These are phyloP conservation scores for Brenthis hecate DNA, from an alignment of 2,888 invertebrate genomes.

Conservation along the genomic window DNA sequence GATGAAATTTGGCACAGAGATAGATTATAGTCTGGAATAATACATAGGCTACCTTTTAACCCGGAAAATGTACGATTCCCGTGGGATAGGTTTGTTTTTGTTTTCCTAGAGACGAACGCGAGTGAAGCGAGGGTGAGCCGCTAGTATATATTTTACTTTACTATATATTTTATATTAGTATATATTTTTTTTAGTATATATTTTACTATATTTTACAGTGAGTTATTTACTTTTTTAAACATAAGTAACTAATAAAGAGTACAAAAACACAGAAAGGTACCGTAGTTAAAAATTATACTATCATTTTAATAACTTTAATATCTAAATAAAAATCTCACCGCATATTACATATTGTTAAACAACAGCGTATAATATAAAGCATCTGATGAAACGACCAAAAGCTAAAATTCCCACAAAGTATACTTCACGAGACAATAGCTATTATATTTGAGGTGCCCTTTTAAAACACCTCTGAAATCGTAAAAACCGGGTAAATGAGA, in stretches of 20 bases:
- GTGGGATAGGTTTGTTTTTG: too few species aligned
- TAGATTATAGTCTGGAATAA: too few species aligned
- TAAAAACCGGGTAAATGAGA: slow-evolving; percentile 69
- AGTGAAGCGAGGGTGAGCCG: too few species aligned
- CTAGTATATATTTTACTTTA: too few species aligned
- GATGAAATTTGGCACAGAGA: too few species aligned
- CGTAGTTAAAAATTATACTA: background rate
- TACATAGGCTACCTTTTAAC: too few species aligned
- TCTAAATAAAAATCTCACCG: slow-evolving; percentile 11
- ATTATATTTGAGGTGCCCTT: slow-evolving; percentile 29
- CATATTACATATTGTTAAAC: slow-evolving; percentile 1
- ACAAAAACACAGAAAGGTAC: background rate
- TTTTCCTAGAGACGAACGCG: too few species aligned
- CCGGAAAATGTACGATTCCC: too few species aligned
- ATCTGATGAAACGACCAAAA: slow-evolving; percentile 7
- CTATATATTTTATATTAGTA: too few species aligned
- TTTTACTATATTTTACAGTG: too few species aligned
- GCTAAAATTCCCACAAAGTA: slow-evolving; percentile 24
- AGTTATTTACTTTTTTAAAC: too few species aligned
- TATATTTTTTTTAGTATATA: too few species aligned
- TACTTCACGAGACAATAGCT: slow-evolving; percentile 29
- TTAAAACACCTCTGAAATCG: slow-evolving; percentile 48
- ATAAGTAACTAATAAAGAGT: background rate
- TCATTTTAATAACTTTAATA: slow-evolving; percentile 7
- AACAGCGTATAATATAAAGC: slow-evolving; percentile 11